Evolutionary conservation across 2,113 vertebrate genomes (phyloP).

Genomic region (Grallaria varia): DNA sequence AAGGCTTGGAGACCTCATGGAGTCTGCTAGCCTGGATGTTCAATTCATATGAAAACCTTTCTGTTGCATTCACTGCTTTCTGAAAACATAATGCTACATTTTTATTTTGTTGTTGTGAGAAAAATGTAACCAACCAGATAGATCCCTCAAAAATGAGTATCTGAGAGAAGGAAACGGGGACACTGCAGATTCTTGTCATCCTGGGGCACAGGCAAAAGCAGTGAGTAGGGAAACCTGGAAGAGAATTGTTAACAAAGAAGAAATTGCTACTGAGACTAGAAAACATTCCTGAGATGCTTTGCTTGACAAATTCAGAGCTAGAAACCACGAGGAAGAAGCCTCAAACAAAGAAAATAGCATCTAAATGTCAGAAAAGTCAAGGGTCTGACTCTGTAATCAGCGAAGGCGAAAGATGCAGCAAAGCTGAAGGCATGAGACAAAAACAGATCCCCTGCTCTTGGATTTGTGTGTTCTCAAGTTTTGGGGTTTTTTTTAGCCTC

Average conservation of each 20-base stretch:
- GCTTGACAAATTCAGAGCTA: not conserved
- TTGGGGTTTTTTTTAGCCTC: not conserved
- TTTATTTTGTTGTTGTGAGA: not conserved
- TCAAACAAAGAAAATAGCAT: not conserved
- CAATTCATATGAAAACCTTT: not conserved
- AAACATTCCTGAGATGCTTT: not conserved
- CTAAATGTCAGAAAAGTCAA: conserved; percentile 20
- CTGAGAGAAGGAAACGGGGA: not conserved
- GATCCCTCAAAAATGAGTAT: not conserved
- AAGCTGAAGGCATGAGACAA: not conserved
- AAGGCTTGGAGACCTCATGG: rapidly evolving
- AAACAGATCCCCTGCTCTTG: not conserved
- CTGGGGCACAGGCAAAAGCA: not conserved
- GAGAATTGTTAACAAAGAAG: not conserved
- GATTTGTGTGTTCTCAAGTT: not conserved
- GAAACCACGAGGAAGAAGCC: not conserved
- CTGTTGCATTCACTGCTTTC: not conserved
- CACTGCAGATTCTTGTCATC: not conserved
- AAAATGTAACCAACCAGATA: not conserved
- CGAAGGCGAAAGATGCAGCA: not conserved
- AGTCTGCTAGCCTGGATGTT: not conserved
- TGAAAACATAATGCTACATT: not conserved
- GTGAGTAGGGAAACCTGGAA: not conserved
- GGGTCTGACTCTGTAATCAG: not conserved
- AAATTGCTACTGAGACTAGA: not conserved